Conservation (phyloP, 2,797 vertebrate species). For the Gephyroberyx darwinii region DNA sequence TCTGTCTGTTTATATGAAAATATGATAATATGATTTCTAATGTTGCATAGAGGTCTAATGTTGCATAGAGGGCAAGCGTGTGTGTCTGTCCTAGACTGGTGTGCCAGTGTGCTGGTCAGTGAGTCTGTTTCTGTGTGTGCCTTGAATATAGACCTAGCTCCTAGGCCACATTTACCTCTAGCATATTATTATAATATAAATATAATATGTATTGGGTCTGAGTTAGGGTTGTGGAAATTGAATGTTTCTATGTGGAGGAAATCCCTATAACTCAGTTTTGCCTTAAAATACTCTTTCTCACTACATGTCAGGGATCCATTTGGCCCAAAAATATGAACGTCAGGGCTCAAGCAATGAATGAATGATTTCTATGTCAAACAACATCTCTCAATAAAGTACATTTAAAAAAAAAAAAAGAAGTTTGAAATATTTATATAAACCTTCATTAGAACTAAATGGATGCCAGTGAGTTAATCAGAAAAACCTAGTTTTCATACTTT, state of each 20-base stretch:
- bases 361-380: slow-evolving; percentile 38
- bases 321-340: background rate
- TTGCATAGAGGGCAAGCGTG: background rate
- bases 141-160: slow-evolving; percentile 19
- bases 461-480: too few species aligned
- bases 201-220: slow-evolving; percentile 4
- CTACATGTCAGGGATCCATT: slow-evolving; percentile 27
- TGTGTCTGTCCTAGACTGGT: background rate
- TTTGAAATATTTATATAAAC: too few species aligned
- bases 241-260: background rate
- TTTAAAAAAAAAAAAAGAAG: slow-evolving; percentile 8
- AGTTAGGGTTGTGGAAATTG: background rate
- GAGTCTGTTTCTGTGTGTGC: slow-evolving; percentile 16
- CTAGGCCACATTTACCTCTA: background rate
- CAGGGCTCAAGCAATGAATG: background rate
- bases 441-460: too few species aligned
- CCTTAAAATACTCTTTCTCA: slow-evolving; percentile 32
- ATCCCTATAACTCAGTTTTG: slow-evolving; percentile 15
- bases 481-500: too few species aligned
- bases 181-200: slow-evolving; percentile 21
- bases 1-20: background rate
- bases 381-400: slow-evolving; percentile 46
- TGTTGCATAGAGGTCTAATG: slow-evolving; percentile 23
- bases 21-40: background rate
- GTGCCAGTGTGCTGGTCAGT: background rate